These are phyloP conservation scores for Rutilus rutilus DNA, from an alignment of 2,113 vertebrate genomes.

Conservation along the genomic window DNA sequence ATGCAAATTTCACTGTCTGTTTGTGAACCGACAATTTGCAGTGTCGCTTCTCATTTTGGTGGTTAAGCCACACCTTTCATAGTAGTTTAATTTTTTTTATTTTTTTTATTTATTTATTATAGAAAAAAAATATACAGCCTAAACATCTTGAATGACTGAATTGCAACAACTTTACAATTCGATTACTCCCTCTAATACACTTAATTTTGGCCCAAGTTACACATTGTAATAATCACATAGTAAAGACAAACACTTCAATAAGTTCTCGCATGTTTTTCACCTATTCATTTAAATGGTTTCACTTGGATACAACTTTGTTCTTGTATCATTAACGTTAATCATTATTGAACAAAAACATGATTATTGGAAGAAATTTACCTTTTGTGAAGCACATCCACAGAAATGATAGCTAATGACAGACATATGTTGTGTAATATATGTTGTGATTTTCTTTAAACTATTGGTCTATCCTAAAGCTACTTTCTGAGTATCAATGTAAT, in stretches of 20 bases:
- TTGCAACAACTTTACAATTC: background rate
- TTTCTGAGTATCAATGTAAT: background rate
- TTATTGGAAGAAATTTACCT: background rate
- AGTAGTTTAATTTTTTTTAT: too few species aligned
- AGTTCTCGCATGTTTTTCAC: background rate
- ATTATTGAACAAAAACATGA: background rate
- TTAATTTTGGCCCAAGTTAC: background rate
- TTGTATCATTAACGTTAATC: too few species aligned
- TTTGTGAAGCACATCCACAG: background rate
- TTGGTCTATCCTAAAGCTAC: background rate
- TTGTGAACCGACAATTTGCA: background rate
- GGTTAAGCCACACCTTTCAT: background rate
- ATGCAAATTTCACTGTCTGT: background rate
- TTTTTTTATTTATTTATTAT: background rate
- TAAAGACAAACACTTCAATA: background rate
- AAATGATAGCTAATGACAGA: slow-evolving; percentile 50
- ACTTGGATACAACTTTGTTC: slow-evolving; percentile 2
- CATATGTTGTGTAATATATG: slow-evolving; percentile 38
- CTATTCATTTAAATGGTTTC: background rate
- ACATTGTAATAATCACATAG: background rate
- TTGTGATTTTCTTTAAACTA: background rate
- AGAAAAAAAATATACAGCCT: too few species aligned
- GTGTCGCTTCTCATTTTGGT: background rate
- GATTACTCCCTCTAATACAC: background rate
- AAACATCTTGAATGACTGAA: background rate